These are phyloP conservation scores for Rhabdomys pumilio DNA, from an alignment of 2,797 vertebrate genomes.

Conservation along the genomic window DNA sequence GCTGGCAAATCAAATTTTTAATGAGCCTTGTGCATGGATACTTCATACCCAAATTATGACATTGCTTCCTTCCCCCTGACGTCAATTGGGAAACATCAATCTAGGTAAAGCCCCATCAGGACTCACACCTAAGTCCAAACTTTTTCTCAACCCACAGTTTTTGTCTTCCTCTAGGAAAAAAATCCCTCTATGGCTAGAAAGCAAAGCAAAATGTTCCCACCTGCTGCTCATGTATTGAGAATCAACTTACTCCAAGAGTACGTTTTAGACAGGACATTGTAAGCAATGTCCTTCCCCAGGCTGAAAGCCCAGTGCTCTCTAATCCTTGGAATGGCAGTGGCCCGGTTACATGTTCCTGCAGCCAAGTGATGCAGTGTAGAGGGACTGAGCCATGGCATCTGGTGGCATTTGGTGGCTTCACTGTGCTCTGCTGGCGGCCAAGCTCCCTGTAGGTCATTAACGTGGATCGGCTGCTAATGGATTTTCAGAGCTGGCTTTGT, in stretches of 20 bases:
- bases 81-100: neutral
- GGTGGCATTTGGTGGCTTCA: neutral
- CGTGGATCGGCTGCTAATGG: constrained; percentile 75
- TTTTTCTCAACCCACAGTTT: neutral
- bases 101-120: neutral
- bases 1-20: neutral
- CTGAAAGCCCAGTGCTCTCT: neutral
- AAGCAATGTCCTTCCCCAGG: neutral
- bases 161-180: neutral
- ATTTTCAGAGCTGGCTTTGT: constrained; percentile 64
- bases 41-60: neutral
- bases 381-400: constrained; percentile 17
- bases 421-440: neutral
- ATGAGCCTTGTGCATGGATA: too few relatives aligned
- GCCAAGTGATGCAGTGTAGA: neutral
- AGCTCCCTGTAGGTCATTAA: constrained; percentile 71
- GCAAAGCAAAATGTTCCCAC: neutral
- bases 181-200: neutral
- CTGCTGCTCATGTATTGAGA: neutral
- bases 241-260: neutral
- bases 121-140: neutral
- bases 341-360: neutral
- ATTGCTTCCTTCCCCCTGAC: neutral
- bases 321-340: neutral
- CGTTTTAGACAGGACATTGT: neutral